Conservation (phyloP, 1,140 invertebrate species). For the Forficula auricularia region DNA sequence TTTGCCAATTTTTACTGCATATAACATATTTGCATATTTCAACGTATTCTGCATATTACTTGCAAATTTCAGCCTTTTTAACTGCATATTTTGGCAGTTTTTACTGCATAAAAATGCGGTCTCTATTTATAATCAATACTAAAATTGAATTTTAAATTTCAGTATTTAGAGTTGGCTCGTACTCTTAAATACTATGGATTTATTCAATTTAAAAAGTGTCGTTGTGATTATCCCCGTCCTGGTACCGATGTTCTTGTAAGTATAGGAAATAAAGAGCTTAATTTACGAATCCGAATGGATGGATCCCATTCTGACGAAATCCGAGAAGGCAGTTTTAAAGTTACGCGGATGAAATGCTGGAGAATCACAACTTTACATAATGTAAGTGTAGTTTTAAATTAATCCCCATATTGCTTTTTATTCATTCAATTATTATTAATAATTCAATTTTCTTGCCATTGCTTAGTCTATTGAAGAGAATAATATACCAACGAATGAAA, state of each 20-base stretch:
- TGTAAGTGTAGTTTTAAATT: constrained; percentile 44
- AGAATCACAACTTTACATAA: constrained; percentile 72
- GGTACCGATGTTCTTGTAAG: constrained; percentile 46
- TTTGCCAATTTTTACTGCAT: too few relatives aligned
- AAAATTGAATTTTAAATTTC: too few relatives aligned
- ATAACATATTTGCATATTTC: too few relatives aligned
- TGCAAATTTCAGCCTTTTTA: too few relatives aligned
- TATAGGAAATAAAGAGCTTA: constrained; percentile 62
- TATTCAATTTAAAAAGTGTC: constrained; percentile 60
- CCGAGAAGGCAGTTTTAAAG: constrained; percentile 71
- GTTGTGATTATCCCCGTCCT: constrained; percentile 57
- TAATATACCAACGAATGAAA: constrained; percentile 3
- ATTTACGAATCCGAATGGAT: constrained; percentile 34
- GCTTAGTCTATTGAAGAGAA: too few relatives aligned
- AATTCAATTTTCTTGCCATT: constrained; percentile 3
- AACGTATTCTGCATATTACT: too few relatives aligned
- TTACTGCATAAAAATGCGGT: too few relatives aligned
- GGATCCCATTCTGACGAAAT: constrained; percentile 29
- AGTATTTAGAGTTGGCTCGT: constrained; percentile 69
- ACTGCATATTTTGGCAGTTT: too few relatives aligned
- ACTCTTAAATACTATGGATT: constrained; percentile 76
- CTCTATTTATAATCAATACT: too few relatives aligned
- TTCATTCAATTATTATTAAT: neutral
- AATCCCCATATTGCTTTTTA: too few relatives aligned
- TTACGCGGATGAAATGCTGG: constrained; percentile 92